Evolutionary conservation across 2,888 invertebrate genomes (phyloP).

Genomic region (Antheraea yamamai): DNA sequence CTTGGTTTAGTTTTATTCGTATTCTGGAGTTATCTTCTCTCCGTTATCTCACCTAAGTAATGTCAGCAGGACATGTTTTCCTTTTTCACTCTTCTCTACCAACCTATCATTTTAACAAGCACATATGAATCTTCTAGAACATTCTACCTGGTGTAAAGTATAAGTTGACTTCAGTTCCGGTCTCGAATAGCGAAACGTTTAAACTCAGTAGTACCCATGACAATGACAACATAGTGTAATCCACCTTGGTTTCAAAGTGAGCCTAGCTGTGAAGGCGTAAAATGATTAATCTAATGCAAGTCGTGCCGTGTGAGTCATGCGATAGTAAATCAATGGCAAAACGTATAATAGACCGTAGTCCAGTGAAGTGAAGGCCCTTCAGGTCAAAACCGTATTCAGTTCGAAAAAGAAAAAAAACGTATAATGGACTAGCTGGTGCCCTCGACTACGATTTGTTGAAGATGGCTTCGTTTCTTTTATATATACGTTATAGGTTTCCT

Average conservation of each 20-base stretch:
- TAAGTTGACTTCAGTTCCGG: neutral
- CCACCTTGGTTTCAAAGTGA: neutral
- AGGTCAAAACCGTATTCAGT: no score
- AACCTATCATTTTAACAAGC: no score
- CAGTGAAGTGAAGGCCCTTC: no score
- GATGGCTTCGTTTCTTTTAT: neutral
- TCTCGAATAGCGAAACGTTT: neutral
- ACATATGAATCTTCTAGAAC: neutral
- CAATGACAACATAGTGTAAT: neutral
- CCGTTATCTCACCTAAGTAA: no score
- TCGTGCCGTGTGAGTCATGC: neutral
- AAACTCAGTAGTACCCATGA: neutral
- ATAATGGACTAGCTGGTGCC: neutral
- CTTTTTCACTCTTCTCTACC: no score
- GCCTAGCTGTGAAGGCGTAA: neutral
- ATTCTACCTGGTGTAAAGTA: neutral
- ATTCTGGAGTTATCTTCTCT: neutral
- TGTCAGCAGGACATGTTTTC: no score
- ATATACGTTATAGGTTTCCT: no score
- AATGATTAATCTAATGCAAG: neutral
- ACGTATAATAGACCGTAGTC: neutral
- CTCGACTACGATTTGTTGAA: neutral
- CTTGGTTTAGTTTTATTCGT: neutral
- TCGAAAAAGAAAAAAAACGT: neutral
- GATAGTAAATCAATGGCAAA: neutral